Conservation (phyloP, 1,140 invertebrate genomes). For the Camponotus floridanus region DNA sequence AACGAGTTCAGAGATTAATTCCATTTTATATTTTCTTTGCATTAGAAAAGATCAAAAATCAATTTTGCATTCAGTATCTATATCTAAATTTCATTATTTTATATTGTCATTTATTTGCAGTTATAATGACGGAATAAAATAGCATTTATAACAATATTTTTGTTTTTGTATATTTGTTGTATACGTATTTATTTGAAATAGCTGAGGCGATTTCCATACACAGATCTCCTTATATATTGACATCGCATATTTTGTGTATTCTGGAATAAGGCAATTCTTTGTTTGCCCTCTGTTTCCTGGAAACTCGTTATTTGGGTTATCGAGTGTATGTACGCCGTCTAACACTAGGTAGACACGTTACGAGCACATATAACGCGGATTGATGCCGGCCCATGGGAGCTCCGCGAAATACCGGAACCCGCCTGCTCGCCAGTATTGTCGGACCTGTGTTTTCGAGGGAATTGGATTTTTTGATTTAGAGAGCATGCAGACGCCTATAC, state of each 20-base stretch:
- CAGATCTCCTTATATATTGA: neutral
- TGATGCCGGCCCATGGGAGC: constrained; percentile 65
- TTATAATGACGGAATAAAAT: neutral
- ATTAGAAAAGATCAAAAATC: neutral
- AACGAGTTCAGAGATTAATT: neutral
- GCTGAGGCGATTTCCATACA: neutral
- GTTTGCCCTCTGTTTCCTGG: constrained; percentile 62
- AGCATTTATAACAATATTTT: neutral
- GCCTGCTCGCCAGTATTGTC: constrained; percentile 73
- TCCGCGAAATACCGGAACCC: constrained; percentile 71
- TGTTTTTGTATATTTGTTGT: neutral
- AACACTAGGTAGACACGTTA: constrained; percentile 67
- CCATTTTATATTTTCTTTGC: neutral
- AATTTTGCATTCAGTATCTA: neutral
- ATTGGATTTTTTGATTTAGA: constrained; percentile 80
- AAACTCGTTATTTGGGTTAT: constrained; percentile 75
- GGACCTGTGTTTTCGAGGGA: constrained; percentile 75
- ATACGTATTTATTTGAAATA: neutral
- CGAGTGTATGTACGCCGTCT: constrained; percentile 54
- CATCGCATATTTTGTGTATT: neutral
- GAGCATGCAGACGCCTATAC: constrained; percentile 62
- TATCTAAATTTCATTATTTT: neutral
- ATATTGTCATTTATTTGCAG: neutral
- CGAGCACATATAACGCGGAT: constrained; percentile 74
- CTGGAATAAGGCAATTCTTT: constrained; percentile 38